phyloP scores from a whole-genome alignment of 2,797 vertebrate species.

The Phrynocephalus guinanensis region DNA sequence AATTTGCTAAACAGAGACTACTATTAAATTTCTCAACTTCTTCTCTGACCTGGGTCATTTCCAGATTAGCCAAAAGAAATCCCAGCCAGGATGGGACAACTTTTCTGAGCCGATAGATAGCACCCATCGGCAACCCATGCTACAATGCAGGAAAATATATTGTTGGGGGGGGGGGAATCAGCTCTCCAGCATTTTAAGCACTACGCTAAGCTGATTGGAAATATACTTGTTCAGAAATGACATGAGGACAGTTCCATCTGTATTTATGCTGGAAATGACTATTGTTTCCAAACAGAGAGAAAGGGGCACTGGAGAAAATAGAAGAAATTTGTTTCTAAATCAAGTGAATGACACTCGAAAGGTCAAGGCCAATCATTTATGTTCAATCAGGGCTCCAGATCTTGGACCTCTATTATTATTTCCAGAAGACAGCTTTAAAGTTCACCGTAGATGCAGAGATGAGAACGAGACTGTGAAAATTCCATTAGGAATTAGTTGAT shows the following conservation, averaged over 20 bases:
- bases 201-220: neutral
- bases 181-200: too few relatives aligned
- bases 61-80: neutral
- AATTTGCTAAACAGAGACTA: neutral
- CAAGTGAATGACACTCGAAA: neutral
- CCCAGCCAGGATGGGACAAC: neutral
- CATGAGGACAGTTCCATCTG: neutral
- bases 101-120: neutral
- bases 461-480: constrained; percentile 50
- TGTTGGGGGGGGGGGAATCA: neutral
- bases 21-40: constrained; percentile 1
- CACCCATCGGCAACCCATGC: neutral
- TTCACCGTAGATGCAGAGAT: constrained; percentile 48
- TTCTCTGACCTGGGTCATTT: neutral
- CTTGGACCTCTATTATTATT: constrained; percentile 55
- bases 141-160: neutral
- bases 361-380: constrained; percentile 27
- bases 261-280: neutral
- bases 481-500: constrained; percentile 60
- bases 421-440: constrained; percentile 64
- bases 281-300: neutral
- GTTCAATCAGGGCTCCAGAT: constrained; percentile 43
- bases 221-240: neutral
- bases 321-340: neutral
- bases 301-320: neutral